These are phyloP conservation scores for Drosophila mulleri DNA, from an alignment of 2,888 invertebrate species.

Conservation along the genomic window DNA sequence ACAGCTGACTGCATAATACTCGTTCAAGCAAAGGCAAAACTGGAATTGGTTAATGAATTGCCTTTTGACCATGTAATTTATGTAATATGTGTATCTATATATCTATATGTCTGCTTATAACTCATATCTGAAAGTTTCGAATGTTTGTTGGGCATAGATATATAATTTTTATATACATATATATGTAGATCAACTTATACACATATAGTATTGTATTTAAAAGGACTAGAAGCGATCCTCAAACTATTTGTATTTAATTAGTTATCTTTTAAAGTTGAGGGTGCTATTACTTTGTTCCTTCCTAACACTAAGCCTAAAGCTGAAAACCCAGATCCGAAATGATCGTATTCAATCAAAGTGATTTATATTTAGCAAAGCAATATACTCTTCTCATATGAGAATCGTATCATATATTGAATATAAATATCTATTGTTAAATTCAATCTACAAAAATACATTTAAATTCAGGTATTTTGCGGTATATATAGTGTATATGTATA, in stretches of 20 bases:
- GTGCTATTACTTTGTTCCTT: too few relatives aligned
- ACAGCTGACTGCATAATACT: neutral
- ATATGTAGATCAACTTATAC: too few relatives aligned
- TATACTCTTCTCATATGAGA: neutral
- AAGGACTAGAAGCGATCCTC: too few relatives aligned
- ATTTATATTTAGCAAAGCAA: neutral
- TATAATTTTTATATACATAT: too few relatives aligned
- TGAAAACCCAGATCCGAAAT: neutral
- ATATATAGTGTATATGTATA: neutral
- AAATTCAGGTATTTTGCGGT: neutral
- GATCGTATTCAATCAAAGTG: neutral
- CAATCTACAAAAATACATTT: neutral
- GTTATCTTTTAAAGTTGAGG: too few relatives aligned
- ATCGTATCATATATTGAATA: neutral
- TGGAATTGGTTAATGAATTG: neutral
- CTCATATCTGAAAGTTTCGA: neutral
- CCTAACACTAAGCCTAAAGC: too few relatives aligned
- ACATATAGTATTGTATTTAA: too few relatives aligned
- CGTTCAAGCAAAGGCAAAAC: neutral
- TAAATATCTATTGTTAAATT: neutral
- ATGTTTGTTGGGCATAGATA: too few relatives aligned
- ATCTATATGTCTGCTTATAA: neutral
- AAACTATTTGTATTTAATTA: too few relatives aligned
- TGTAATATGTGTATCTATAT: too few relatives aligned
- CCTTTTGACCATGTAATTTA: neutral